Conservation (phyloP, 2,797 vertebrate species). For the Zalophus californianus region DNA sequence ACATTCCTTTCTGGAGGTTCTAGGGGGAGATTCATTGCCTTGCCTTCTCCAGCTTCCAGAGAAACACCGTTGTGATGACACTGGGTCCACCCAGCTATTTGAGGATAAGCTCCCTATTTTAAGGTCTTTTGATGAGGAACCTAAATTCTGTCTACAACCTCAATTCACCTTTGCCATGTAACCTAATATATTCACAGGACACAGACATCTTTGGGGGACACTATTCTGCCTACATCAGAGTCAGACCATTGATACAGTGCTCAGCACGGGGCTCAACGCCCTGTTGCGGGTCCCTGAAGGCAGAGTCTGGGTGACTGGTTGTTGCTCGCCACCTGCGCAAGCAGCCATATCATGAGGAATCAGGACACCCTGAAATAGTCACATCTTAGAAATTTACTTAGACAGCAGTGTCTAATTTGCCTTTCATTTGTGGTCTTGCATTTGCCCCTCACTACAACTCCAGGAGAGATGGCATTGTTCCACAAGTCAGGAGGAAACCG, state of each 20-base stretch:
- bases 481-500: not conserved
- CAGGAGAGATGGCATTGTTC: not conserved
- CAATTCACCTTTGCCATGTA: not conserved
- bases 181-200: not conserved
- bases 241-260: not conserved
- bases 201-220: not conserved
- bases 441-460: not conserved
- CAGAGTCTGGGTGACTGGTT: not conserved
- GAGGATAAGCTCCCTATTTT: not conserved
- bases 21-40: not conserved
- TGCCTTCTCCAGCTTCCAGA: not conserved
- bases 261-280: rapidly evolving
- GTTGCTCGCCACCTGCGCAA: not conserved
- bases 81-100: not conserved
- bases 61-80: not conserved
- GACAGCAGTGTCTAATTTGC: not conserved
- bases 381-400: not conserved
- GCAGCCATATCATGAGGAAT: not conserved
- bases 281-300: not conserved
- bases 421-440: not conserved
- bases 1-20: not conserved
- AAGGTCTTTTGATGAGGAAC: not conserved
- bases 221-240: not conserved
- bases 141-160: not conserved
- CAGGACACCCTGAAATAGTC: not conserved